Conservation (phyloP, 1,140 invertebrate species). For the Orius insidiosus region DNA sequence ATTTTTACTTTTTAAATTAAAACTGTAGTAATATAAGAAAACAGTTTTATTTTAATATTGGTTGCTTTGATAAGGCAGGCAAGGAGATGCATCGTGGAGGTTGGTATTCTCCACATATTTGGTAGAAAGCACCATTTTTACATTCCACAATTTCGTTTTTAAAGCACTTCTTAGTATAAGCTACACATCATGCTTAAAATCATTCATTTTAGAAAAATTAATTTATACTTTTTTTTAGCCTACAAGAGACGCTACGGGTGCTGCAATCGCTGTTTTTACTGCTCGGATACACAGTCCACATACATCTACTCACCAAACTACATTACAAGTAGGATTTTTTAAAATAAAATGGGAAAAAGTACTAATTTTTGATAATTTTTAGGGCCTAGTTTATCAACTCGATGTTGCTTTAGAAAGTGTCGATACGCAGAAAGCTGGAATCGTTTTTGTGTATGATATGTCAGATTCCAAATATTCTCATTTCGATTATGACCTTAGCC, state of each 20-base stretch:
- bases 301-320: slow-evolving; percentile 73
- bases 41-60: too few species aligned
- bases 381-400: slow-evolving; percentile 86
- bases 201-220: not conserved
- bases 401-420: slow-evolving; percentile 83
- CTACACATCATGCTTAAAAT: not conserved
- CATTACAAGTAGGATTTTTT: slow-evolving; percentile 49
- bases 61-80: too few species aligned
- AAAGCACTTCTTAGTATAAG: too few species aligned
- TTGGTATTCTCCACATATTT: too few species aligned
- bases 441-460: slow-evolving; percentile 98
- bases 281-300: slow-evolving; percentile 76
- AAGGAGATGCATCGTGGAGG: too few species aligned
- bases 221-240: slow-evolving; percentile 38
- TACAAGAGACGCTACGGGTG: slow-evolving; percentile 68
- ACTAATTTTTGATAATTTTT: slow-evolving; percentile 18
- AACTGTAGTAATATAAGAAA: not conserved
- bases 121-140: too few species aligned
- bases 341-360: not conserved
- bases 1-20: not conserved
- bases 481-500: slow-evolving; percentile 94
- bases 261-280: slow-evolving; percentile 88
- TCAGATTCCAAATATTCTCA: slow-evolving; percentile 93
- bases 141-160: too few species aligned
- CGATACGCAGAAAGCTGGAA: slow-evolving; percentile 81